These are phyloP conservation scores for Sandelia bainsii DNA, from an alignment of 2,797 vertebrate genomes.

Conservation along the genomic window DNA sequence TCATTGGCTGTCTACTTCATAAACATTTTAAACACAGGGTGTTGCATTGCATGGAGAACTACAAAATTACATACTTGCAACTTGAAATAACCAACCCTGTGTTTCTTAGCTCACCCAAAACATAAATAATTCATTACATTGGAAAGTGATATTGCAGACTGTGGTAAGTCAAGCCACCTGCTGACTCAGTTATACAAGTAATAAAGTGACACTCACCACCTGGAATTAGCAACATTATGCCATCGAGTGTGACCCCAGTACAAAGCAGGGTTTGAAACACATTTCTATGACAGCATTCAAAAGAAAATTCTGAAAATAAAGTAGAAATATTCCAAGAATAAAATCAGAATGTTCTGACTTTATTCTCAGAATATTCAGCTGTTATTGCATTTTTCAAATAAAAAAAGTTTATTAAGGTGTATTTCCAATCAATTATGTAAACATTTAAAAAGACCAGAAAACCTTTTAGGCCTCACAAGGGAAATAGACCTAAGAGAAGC, in stretches of 20 bases:
- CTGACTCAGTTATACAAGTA: constrained; percentile 48
- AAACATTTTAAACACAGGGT: constrained; percentile 39
- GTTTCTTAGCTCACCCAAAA: constrained; percentile 45
- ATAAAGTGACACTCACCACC: constrained; percentile 26
- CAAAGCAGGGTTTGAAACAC: neutral
- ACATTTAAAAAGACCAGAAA: too few species aligned
- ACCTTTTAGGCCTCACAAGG: too few species aligned
- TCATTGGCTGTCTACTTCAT: constrained; percentile 2
- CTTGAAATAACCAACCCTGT: constrained; percentile 23
- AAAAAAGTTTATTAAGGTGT: neutral
- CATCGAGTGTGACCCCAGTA: constrained; percentile 7
- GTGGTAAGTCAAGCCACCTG: constrained; percentile 65
- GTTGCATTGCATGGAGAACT: constrained; percentile 14
- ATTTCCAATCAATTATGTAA: neutral
- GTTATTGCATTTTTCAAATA: neutral
- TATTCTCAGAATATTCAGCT: neutral
- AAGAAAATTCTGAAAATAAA: neutral
- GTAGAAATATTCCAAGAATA: neutral
- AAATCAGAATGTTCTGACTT: too few species aligned
- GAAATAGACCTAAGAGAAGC: too few species aligned
- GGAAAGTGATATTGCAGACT: constrained; percentile 77
- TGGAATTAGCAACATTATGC: constrained; percentile 31
- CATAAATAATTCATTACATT: constrained; percentile 80
- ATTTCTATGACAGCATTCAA: neutral
- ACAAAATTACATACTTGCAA: constrained; percentile 31